Evolutionary conservation across 2,113 vertebrate species (phyloP).

Genomic region (Cygnus buccinator): DNA sequence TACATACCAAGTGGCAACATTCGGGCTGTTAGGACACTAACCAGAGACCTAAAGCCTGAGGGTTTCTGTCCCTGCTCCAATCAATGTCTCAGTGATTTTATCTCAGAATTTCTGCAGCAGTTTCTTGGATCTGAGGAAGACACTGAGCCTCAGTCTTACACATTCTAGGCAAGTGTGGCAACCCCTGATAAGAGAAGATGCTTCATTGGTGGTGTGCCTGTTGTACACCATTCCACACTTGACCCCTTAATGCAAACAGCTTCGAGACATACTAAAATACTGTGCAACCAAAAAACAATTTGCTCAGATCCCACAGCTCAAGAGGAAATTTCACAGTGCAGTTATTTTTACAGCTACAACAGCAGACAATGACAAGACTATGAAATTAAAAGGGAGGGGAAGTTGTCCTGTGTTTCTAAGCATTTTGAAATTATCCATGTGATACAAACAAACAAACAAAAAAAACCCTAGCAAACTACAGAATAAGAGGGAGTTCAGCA

Average conservation of each 20-base stretch:
- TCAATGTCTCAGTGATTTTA: background rate
- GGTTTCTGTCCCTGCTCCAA: accelerated
- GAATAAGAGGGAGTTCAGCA: background rate
- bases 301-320: background rate
- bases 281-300: background rate
- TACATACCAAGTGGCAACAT: accelerated
- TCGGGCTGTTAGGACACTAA: no score
- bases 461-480: background rate
- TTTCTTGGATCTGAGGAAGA: background rate
- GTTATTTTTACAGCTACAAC: background rate
- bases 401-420: background rate
- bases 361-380: background rate
- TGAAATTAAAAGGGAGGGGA: background rate
- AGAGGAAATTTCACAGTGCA: background rate
- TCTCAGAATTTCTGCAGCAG: background rate
- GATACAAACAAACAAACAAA: background rate
- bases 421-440: background rate
- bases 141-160: accelerated
- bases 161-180: background rate
- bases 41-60: accelerated
- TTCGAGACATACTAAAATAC: background rate
- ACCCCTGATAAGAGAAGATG: background rate
- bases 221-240: background rate
- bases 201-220: background rate
- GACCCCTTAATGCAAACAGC: background rate